Conservation (phyloP, 2,113 vertebrate genomes). For the Cinclus cinclus region DNA sequence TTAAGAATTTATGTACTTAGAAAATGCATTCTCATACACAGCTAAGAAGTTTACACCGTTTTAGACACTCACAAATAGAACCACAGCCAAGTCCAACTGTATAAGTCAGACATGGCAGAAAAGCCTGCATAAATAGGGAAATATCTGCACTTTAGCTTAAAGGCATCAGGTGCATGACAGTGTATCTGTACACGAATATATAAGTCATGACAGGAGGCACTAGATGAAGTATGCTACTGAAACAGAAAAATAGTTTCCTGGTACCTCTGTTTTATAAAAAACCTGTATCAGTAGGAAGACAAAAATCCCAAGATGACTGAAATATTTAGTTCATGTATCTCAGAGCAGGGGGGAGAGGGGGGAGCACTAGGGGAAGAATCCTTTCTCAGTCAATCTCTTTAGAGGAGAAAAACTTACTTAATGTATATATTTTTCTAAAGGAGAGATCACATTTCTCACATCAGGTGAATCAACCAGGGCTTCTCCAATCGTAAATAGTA, state of each 20-base stretch:
- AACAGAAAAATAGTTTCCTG: background rate
- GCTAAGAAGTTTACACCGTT: background rate
- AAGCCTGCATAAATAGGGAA: background rate
- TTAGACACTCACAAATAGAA: background rate
- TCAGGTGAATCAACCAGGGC: background rate
- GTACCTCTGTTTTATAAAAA: background rate
- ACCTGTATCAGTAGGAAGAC: background rate
- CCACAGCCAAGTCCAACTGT: background rate
- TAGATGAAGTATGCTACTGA: background rate
- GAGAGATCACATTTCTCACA: background rate
- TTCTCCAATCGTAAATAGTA: background rate
- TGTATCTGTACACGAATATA: background rate
- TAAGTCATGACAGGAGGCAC: background rate
- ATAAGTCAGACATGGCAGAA: background rate
- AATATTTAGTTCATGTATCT: background rate
- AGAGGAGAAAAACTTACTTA: background rate
- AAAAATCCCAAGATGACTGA: background rate
- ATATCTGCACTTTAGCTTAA: background rate
- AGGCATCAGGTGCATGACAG: background rate
- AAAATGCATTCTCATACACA: background rate
- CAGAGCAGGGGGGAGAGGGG: fast-evolving
- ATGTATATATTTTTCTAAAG: background rate
- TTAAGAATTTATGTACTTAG: background rate
- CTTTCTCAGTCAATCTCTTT: background rate
- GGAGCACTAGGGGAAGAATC: background rate